phyloP scores from a whole-genome alignment of 2,888 invertebrate species.

The Agrotis segetum region DNA sequence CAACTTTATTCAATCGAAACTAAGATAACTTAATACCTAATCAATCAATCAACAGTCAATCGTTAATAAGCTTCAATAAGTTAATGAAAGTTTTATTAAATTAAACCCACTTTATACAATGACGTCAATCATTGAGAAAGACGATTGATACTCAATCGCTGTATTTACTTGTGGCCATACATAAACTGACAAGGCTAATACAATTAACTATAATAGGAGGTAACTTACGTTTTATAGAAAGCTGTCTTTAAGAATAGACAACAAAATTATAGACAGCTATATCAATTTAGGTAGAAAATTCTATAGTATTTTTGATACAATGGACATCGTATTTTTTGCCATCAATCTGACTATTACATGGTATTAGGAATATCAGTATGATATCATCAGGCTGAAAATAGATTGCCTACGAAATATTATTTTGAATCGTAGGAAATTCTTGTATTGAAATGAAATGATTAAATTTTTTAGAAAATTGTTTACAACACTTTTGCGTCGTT shows the following conservation, averaged over 20 bases:
- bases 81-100: conserved; percentile 30
- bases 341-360: too few relatives aligned
- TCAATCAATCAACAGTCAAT: background rate
- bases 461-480: too few relatives aligned
- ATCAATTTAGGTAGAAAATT: background rate
- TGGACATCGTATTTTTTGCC: background rate
- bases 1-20: background rate
- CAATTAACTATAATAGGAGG: background rate
- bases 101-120: conserved; percentile 28
- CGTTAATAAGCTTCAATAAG: conserved; percentile 10
- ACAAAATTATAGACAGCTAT: background rate
- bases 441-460: too few relatives aligned
- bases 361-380: too few relatives aligned
- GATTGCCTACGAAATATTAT: too few relatives aligned
- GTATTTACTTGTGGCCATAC: background rate
- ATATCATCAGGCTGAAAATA: too few relatives aligned
- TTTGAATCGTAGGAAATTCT: too few relatives aligned
- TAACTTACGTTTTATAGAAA: background rate
- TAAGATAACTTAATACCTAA: background rate
- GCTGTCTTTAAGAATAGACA: background rate
- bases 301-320: background rate
- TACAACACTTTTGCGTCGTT: too few relatives aligned
- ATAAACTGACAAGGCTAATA: conserved; percentile 5
- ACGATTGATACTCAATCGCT: conserved; percentile 40
- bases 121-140: conserved; percentile 24